These are phyloP conservation scores for Alauda arvensis DNA, from an alignment of 2,797 vertebrate species.

Conservation along the genomic window DNA sequence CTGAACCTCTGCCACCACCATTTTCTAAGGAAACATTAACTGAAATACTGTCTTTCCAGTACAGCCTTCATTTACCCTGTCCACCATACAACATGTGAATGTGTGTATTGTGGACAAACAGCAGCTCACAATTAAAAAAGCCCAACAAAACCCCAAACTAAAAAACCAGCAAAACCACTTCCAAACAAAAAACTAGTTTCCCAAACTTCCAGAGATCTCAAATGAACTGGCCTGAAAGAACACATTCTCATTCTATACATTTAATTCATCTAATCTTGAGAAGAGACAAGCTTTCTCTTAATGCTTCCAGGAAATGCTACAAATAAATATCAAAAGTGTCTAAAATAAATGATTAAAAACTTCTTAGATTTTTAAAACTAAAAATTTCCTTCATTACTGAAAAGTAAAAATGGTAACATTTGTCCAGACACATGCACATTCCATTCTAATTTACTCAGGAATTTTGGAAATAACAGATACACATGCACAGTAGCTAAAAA, in stretches of 20 bases:
- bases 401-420: not conserved
- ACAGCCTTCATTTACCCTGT: not conserved
- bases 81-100: not conserved
- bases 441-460: not conserved
- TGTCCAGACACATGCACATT: not conserved
- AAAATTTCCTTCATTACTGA: not conserved
- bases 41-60: not conserved
- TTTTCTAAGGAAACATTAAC: not conserved
- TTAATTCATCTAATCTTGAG: not conserved
- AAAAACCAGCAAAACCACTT: not conserved
- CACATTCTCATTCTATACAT: not conserved
- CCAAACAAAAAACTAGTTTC: not conserved
- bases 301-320: not conserved
- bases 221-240: not conserved
- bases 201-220: not conserved
- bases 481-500: not conserved
- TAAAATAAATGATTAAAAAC: not conserved
- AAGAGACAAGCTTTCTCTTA: not conserved
- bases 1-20: not conserved
- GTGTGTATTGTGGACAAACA: not conserved
- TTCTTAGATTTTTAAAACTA: not conserved
- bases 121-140: not conserved
- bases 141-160: not conserved
- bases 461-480: not conserved
- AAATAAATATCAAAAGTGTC: not conserved